Conservation (phyloP, 2,888 invertebrate species). For the Allophyes oxyacanthae region DNA sequence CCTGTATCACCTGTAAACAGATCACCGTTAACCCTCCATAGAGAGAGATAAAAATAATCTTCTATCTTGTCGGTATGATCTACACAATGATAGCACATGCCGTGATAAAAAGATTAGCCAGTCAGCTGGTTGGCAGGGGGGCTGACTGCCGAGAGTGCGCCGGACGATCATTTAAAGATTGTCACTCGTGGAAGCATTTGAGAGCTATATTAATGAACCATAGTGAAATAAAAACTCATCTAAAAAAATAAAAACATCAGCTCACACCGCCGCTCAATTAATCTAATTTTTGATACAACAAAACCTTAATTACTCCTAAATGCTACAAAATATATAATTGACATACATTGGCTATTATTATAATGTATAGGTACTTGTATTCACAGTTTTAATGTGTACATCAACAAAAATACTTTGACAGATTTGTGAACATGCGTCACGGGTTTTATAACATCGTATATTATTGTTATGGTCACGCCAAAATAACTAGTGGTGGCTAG, state of each 20-base stretch:
- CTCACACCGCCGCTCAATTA: constrained; percentile 8
- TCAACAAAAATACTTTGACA: constrained; percentile 45
- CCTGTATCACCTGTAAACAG: too few species aligned
- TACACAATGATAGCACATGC: too few species aligned
- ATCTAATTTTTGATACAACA: constrained; percentile 10
- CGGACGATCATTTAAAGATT: too few species aligned
- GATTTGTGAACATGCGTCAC: constrained; percentile 56
- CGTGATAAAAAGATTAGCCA: too few species aligned
- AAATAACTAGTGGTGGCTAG: constrained; percentile 47
- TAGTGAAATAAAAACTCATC: too few species aligned
- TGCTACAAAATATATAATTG: constrained; percentile 15
- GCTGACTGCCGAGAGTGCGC: too few species aligned
- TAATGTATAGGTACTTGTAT: constrained; percentile 27
- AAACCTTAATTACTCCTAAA: constrained; percentile 14
- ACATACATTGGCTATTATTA: constrained; percentile 14
- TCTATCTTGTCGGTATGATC: too few species aligned
- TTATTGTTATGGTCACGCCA: constrained; percentile 59
- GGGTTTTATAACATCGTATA: constrained; percentile 61
- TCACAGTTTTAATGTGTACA: constrained; percentile 45
- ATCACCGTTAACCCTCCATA: too few species aligned
- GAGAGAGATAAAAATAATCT: too few species aligned
- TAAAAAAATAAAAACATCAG: constrained; percentile 4
- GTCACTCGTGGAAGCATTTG: too few species aligned
- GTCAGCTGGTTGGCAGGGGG: too few species aligned
- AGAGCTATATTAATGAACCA: too few species aligned